A percentile compares a stretch with the other conserved stretches of the same genome.
Evolutionary conservation across 2,113 vertebrate species (phyloP).

Genomic region (Ifrita kowaldi): DNA sequence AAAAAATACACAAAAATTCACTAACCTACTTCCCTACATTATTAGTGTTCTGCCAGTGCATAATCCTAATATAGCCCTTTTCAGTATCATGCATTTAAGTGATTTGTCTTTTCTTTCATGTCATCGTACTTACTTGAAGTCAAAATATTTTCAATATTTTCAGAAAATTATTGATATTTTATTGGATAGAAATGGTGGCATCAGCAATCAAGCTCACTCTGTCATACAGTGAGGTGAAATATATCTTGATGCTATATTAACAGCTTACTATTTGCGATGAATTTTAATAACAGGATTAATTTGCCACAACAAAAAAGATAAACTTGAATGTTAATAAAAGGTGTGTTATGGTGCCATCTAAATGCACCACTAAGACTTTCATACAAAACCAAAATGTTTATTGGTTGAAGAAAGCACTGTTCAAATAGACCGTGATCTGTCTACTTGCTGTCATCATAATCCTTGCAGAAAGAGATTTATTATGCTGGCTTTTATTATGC

Average conservation of each 20-base stretch:
- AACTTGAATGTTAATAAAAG: neutral
- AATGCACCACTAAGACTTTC: neutral
- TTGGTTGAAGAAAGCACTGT: neutral
- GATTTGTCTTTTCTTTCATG: neutral
- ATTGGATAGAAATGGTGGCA: neutral
- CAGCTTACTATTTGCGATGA: neutral
- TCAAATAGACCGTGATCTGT: neutral
- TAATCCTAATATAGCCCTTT: neutral
- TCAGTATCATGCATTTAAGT: neutral
- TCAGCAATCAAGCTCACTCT: neutral
- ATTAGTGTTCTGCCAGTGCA: neutral
- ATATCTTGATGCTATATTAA: neutral
- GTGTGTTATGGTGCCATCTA: neutral
- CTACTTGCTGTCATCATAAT: conserved; percentile 12
- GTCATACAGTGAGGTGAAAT: neutral
- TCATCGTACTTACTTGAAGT: neutral
- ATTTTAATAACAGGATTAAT: neutral
- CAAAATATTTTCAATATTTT: neutral
- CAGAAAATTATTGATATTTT: neutral
- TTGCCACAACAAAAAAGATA: neutral
- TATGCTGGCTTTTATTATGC: conserved; percentile 34
- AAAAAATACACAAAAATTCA: neutral
- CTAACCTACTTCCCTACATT: neutral
- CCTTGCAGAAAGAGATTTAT: conserved; percentile 39
- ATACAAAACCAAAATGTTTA: neutral